Base-by-base conservation (phyloP, 2,113 vertebrate genomes). In the Gorilla gorilla region DNA sequence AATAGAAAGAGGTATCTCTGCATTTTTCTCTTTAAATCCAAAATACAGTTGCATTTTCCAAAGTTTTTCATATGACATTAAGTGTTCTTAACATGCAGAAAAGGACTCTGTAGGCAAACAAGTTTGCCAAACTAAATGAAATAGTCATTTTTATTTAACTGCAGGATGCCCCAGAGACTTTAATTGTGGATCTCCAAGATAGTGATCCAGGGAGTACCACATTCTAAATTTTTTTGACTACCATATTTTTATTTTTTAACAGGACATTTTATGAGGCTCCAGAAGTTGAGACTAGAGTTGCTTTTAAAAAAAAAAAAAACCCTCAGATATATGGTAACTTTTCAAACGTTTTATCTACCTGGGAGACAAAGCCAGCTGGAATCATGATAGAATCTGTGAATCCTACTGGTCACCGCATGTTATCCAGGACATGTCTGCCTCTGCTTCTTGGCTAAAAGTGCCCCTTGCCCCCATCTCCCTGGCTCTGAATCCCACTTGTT, bases 301-400 rank as follows among this genome's bases (percentile, higher is more conserved):
- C 50, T 87, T 72, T 57, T 50, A 72, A 91, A 79, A n/a, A 66
- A 14, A 30, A 66, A 32, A 66, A n/a, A n/a, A 10, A 4, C 1
- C 72, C 55, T 93, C 38, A 68, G 27, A 38, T 7, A 12, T 76
- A 30, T 11, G 6, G 55, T 61, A 66, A 35, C 20, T 59, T 81
- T 52, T 93, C 82, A 84, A 94, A 93, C 22, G 16, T 79, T 48
- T 40, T 48, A 27, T 50, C 57, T 78, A 30, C 57, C 64, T 90
- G 45, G 72, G 45, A 97, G 23, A 93, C 43, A 89, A 73, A 64
- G 72, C 30, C 35, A 57, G 18, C 8, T 64, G 48, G 50, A 43
- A 70, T 88, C 48, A 23, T 6, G 72, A 35, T 3, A 27, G 45
- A 79, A 85, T 48, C 13, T 68, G 12, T 30, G n/a, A 68, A 81